These are phyloP conservation scores for Kryptolebias ocellatus DNA, from an alignment of 2,797 vertebrate genomes.

Conservation along the genomic window DNA sequence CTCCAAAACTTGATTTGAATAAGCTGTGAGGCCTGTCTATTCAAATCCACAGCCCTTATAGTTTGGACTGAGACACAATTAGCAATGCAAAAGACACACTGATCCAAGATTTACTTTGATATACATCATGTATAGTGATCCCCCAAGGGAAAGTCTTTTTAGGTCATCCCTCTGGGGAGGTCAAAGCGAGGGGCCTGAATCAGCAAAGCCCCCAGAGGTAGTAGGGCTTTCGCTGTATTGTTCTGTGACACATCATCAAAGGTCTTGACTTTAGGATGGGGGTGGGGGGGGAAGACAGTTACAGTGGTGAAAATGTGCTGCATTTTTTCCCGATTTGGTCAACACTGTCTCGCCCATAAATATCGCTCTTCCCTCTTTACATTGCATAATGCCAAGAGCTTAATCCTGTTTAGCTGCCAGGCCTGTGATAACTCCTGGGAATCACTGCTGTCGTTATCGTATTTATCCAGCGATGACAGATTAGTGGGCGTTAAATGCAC, in stretches of 20 bases:
- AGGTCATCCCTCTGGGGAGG: constrained; percentile 35
- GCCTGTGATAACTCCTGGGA: constrained; percentile 67
- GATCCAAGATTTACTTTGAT: constrained; percentile 61
- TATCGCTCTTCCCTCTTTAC: constrained; percentile 43
- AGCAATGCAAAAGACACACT: constrained; percentile 41
- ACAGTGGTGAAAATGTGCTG: neutral
- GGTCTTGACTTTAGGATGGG: constrained; percentile 40
- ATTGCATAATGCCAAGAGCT: constrained; percentile 59
- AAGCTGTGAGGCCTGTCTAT: constrained; percentile 18
- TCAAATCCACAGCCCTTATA: constrained; percentile 29
- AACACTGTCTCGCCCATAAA: constrained; percentile 31
- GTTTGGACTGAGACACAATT: constrained; percentile 45
- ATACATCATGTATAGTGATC: constrained; percentile 69
- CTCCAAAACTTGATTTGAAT: constrained; percentile 1
- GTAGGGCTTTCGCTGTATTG: constrained; percentile 36
- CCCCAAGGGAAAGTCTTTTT: constrained; percentile 42
- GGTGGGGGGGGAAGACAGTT: constrained; percentile 5
- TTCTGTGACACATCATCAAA: constrained; percentile 47
- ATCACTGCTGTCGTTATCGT: constrained; percentile 70
- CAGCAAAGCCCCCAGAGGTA: constrained; percentile 10
- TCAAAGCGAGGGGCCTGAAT: constrained; percentile 42
- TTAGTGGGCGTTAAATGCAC: constrained; percentile 74
- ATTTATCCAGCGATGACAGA: constrained; percentile 79
- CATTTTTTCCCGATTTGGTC: constrained; percentile 18
- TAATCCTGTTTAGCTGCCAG: constrained; percentile 74